phyloP scores from a whole-genome alignment of 23 tunicate species.

The Aplidium turbinatum region DNA sequence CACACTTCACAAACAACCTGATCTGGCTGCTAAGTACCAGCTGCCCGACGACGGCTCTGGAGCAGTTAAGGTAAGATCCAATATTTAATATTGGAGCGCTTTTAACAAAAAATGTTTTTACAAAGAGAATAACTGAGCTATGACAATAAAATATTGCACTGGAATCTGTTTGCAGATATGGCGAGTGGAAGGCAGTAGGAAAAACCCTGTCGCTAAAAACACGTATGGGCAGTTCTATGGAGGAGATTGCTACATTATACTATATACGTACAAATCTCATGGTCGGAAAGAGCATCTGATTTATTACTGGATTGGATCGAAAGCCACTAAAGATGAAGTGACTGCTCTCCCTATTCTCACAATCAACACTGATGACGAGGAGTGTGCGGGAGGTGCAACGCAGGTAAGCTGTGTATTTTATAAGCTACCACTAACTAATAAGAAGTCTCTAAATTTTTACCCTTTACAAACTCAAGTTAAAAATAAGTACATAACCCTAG shows the following conservation, averaged over 20 bases:
- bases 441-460: no score
- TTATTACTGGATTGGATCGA: constrained; percentile 96
- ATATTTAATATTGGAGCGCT: no score
- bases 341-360: constrained; percentile 91
- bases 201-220: constrained; percentile 39
- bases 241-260: constrained; percentile 95
- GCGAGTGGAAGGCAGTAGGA: constrained; percentile 77
- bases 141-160: no score
- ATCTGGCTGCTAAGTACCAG: constrained; percentile 89
- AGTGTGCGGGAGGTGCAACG: constrained; percentile 79
- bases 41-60: constrained; percentile 96
- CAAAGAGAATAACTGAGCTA: no score
- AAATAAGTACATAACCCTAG: no score
- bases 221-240: constrained; percentile 92
- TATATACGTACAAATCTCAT: constrained; percentile 78
- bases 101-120: no score
- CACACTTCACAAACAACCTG: constrained; percentile 88
- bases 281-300: constrained; percentile 54
- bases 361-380: constrained; percentile 74
- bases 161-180: constrained; percentile 81
- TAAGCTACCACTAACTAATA: background rate
- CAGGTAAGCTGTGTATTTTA: constrained; percentile 49
- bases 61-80: constrained; percentile 50
- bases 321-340: constrained; percentile 77
- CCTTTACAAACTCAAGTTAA: no score